Percentiles rank a stretch among this genome's conserved stretches.
Evolutionary conservation across 2,888 invertebrate species (phyloP).

Genomic region (Cantharis nigra): DNA sequence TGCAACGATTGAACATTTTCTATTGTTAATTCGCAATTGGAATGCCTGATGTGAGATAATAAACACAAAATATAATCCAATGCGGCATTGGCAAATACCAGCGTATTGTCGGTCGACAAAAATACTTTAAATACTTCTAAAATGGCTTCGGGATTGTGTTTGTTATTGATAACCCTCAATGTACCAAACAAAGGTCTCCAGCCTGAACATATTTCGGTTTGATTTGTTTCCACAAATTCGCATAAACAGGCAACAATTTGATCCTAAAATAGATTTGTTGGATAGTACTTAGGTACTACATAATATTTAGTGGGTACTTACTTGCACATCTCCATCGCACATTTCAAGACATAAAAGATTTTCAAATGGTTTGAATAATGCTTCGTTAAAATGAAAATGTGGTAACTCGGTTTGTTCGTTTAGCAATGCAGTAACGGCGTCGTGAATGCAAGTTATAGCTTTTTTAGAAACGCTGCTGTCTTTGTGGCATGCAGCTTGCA

Average conservation of each 20-base stretch:
- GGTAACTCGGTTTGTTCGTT: conserved; percentile 87
- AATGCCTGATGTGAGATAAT: conserved; percentile 74
- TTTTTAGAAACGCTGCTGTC: conserved; percentile 88
- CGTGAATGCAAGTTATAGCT: conserved; percentile 90
- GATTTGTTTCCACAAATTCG: conserved; percentile 93
- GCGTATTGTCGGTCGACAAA: conserved; percentile 87
- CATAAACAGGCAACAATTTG: conserved; percentile 93
- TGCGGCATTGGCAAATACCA: conserved; percentile 93
- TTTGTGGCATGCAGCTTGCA: conserved; percentile 93
- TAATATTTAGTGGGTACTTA: conserved; percentile 44
- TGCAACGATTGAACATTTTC: conserved; percentile 12
- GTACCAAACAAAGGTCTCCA: conserved; percentile 97
- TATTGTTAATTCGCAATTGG: conserved; percentile 56
- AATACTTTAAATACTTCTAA: conserved; percentile 94
- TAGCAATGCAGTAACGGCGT: conserved; percentile 84
- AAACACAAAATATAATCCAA: conserved; percentile 92
- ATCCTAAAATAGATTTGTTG: conserved; percentile 61
- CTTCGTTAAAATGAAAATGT: conserved; percentile 95
- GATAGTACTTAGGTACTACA: too few relatives aligned
- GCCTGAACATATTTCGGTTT: conserved; percentile 91
- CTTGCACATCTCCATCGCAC: conserved; percentile 92
- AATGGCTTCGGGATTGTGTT: conserved; percentile 71
- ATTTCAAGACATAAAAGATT: conserved; percentile 90
- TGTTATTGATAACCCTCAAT: conserved; percentile 79
- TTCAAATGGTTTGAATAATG: conserved; percentile 92